Evolutionary conservation across 2,888 invertebrate genomes (phyloP).

Genomic region (Hemaris fuciformis): DNA sequence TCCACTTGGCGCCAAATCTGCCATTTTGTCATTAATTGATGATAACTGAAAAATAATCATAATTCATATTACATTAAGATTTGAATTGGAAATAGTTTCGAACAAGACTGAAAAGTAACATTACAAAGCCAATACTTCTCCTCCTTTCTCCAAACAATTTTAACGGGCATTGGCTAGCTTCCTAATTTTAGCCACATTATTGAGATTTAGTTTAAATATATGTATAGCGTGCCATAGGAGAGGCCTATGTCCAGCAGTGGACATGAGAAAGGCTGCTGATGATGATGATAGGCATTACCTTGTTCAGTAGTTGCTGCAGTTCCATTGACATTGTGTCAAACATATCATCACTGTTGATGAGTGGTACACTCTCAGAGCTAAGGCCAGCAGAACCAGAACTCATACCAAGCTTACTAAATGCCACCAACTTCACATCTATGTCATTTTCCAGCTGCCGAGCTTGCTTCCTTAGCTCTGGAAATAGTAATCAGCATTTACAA

Average conservation of each 20-base stretch:
- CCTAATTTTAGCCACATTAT: too few relatives aligned
- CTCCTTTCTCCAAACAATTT: too few relatives aligned
- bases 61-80: neutral
- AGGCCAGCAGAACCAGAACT: constrained; percentile 78
- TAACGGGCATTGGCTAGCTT: too few relatives aligned
- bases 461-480: constrained; percentile 92
- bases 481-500: neutral
- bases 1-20: constrained; percentile 89
- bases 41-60: constrained; percentile 79
- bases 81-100: too few relatives aligned
- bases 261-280: too few relatives aligned
- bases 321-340: constrained; percentile 96
- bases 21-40: constrained; percentile 91
- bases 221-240: too few relatives aligned
- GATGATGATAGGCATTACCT: constrained; percentile 77
- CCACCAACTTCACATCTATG: constrained; percentile 96
- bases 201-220: neutral
- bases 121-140: too few relatives aligned
- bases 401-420: constrained; percentile 96
- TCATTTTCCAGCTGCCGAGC: constrained; percentile 97
- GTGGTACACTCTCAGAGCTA: constrained; percentile 88
- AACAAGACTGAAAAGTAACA: too few relatives aligned
- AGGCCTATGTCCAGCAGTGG: too few relatives aligned
- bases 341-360: constrained; percentile 93
- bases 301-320: constrained; percentile 92